Evolutionary conservation across 2,797 vertebrate species (phyloP), one percentile per base, ranked within the genome.

Genomic region (Amniataba percoides): DNA sequence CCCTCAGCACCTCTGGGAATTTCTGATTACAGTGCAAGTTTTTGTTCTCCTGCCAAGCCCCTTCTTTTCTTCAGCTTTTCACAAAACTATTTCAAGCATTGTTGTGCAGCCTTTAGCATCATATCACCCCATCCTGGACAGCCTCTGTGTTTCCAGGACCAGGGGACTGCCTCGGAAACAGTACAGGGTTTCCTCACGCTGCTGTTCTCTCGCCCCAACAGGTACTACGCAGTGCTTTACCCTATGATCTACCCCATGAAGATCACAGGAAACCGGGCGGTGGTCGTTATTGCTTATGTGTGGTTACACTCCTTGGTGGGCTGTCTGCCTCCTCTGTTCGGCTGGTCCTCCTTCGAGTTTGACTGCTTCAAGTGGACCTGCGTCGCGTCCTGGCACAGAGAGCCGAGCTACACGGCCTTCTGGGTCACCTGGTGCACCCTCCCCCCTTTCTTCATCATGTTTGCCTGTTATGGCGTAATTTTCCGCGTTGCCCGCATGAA

Each of bases 211-310:
- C 39, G 0, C 71, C n/a, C 8, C 53, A 15, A 60, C 88, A 99
- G 98, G 91, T 99, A 99, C 93, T 99, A 99, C 0, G 98, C 98
- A 0, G 98, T 99, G 27, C 94, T 99, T 36, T 99, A 99, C 90
- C 98, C 98, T 0, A 99, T 99, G 98, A 95, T 99, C 83, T 99
- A 99, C 89, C 98, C 98, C 0, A 98, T 97, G 98, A 99, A 99
- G 96, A 98, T 99, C 87, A 99, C 98, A 0, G 98, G 98, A 71
- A 99, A 98, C 93, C 95, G 98, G 31, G 97, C 97, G 0, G 96
- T 96, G 3, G 91, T 99, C 19, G 97, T 95, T 43, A 97, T 99
- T 0, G 94, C 94, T 69, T 99, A 99, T 0, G 94, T 99, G 82
- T 99, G 98, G 98, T 89, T 99, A 0, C 98, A 99, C 92, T 97